phyloP scores from a whole-genome alignment of 2,797 vertebrate species.

The Anniella stebbinsi region DNA sequence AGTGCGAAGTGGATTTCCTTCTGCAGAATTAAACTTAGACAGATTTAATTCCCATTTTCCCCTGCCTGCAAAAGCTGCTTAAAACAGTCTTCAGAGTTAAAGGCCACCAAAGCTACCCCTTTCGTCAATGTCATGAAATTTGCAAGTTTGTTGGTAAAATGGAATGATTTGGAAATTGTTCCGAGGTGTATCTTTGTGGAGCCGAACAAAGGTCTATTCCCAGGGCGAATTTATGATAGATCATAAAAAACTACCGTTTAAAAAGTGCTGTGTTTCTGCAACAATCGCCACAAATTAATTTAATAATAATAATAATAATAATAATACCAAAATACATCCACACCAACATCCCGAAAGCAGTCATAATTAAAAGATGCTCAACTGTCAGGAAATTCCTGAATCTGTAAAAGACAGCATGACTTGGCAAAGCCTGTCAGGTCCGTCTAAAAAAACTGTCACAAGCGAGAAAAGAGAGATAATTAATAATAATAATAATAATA shows the following conservation, averaged over 20 bases:
- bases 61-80: background rate
- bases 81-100: fast-evolving
- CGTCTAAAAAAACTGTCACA: too few species aligned
- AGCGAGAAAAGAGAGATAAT: too few species aligned
- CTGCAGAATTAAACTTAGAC: background rate
- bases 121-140: fast-evolving
- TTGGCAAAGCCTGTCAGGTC: too few species aligned
- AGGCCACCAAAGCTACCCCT: background rate
- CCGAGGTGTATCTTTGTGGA: background rate
- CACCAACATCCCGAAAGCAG: too few species aligned
- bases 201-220: background rate
- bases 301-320: too few species aligned
- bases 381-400: too few species aligned
- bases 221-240: background rate
- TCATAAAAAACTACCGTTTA: background rate
- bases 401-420: too few species aligned
- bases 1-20: slow-evolving; percentile 34
- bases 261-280: background rate
- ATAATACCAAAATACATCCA: too few species aligned
- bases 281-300: background rate
- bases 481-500: too few species aligned
- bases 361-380: too few species aligned
- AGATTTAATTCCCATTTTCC: background rate
- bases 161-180: fast-evolving
- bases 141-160: fast-evolving